Evolutionary conservation across 2,797 vertebrate species (phyloP).

Genomic region (Danio tinwini): DNA sequence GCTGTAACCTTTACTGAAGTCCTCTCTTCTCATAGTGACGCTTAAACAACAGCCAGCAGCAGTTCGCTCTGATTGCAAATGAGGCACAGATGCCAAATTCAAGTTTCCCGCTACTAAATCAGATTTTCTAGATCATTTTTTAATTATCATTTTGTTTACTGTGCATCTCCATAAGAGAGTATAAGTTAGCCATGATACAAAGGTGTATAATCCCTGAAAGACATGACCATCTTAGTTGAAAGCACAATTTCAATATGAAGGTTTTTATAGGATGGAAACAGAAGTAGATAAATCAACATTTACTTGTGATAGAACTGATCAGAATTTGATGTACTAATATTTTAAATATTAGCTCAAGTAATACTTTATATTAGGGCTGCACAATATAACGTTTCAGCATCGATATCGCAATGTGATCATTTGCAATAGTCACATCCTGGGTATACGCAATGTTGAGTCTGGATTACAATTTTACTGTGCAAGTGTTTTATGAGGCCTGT

Average conservation of each 20-base stretch:
- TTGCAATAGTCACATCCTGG: too few species aligned
- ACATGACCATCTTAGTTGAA: neutral
- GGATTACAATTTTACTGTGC: too few species aligned
- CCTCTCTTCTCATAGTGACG: constrained; percentile 34
- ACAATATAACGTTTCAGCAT: too few species aligned
- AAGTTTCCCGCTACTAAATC: neutral
- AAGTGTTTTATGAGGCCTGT: too few species aligned
- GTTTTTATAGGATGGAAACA: neutral
- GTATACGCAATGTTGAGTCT: too few species aligned
- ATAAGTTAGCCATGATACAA: too few species aligned
- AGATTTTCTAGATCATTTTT: neutral
- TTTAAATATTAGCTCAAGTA: too few species aligned
- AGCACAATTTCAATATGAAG: neutral
- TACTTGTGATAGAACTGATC: neutral
- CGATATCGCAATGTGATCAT: too few species aligned
- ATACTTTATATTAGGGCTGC: too few species aligned
- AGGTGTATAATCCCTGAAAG: neutral
- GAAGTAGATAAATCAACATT: neutral
- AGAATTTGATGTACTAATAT: too few species aligned
- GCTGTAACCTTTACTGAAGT: constrained; percentile 47
- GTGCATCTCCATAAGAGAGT: neutral
- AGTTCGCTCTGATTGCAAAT: constrained; percentile 1
- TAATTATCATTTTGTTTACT: neutral
- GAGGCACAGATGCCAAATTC: constrained; percentile 1
- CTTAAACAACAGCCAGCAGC: constrained; percentile 40